These are phyloP conservation scores for Subacronicta megacephala DNA, from an alignment of 2,888 invertebrate species.

Conservation along the genomic window DNA sequence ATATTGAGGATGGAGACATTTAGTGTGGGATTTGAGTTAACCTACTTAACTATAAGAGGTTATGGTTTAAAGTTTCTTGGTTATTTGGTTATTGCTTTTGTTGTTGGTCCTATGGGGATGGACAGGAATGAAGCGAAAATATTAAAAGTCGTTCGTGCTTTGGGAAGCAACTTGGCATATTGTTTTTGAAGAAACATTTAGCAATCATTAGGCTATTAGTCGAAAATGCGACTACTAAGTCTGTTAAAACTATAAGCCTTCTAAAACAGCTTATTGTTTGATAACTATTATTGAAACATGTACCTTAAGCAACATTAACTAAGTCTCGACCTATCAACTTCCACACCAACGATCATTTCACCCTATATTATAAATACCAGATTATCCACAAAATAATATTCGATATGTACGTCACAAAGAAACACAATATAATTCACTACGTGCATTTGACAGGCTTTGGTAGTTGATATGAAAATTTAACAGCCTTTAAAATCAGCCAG, in stretches of 20 bases:
- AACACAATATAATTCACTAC: constrained; percentile 11
- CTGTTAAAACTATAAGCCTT: no score
- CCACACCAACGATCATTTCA: neutral
- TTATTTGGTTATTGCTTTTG: constrained; percentile 3
- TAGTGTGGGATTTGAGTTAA: constrained; percentile 36
- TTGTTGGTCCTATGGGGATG: constrained; percentile 4
- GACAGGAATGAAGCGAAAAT: neutral
- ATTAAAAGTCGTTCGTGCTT: constrained; percentile 1
- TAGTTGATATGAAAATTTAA: constrained; percentile 76
- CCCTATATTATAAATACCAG: constrained; percentile 3
- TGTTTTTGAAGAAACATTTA: no score
- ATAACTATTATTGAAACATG: no score
- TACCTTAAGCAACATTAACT: neutral
- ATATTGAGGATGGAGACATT: constrained; percentile 43
- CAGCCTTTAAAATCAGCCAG: constrained; percentile 74
- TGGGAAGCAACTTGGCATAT: neutral
- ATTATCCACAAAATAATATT: constrained; percentile 11
- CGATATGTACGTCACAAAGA: constrained; percentile 7
- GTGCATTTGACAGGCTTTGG: constrained; percentile 58
- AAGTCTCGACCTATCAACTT: neutral
- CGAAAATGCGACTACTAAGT: no score
- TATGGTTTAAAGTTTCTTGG: constrained; percentile 12
- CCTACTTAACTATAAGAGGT: constrained; percentile 13
- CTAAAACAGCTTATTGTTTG: no score
- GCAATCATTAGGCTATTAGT: neutral